These are phyloP conservation scores for Garrulus glandarius DNA, from an alignment of 2,797 vertebrate genomes.

Conservation along the genomic window DNA sequence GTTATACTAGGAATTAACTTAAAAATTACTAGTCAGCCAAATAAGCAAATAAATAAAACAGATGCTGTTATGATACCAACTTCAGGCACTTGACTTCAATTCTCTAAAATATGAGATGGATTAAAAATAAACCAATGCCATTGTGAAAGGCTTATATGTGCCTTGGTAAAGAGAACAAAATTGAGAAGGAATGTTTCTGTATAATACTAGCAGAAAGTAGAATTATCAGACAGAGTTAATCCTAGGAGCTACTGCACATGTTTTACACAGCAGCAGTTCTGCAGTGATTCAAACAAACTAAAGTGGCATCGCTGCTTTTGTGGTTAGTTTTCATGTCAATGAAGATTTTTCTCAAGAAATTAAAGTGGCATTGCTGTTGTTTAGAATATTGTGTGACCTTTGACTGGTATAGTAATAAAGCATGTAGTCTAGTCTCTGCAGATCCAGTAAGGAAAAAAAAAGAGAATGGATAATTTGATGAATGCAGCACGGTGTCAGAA, in stretches of 20 bases:
- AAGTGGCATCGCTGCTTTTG: not conserved
- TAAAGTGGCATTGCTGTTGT: not conserved
- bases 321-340: not conserved
- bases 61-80: not conserved
- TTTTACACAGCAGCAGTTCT: not conserved
- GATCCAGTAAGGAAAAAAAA: not conserved
- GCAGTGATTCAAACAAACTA: not conserved
- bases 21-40: constrained; percentile 1
- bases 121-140: not conserved
- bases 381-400: not conserved
- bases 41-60: constrained; percentile 1
- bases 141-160: not conserved
- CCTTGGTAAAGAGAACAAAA: not conserved
- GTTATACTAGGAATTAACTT: not conserved
- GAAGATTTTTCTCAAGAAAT: not conserved
- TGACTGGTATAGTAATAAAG: not conserved
- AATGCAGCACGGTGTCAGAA: not conserved
- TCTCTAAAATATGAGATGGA: not conserved
- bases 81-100: not conserved
- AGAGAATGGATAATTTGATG: not conserved
- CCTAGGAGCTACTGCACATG: not conserved
- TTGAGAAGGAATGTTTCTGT: not conserved
- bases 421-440: not conserved
- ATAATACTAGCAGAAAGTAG: not conserved
- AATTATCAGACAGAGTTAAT: not conserved